Evolutionary conservation across 2,888 invertebrate genomes (phyloP).

Genomic region (Tiliacea aurago): DNA sequence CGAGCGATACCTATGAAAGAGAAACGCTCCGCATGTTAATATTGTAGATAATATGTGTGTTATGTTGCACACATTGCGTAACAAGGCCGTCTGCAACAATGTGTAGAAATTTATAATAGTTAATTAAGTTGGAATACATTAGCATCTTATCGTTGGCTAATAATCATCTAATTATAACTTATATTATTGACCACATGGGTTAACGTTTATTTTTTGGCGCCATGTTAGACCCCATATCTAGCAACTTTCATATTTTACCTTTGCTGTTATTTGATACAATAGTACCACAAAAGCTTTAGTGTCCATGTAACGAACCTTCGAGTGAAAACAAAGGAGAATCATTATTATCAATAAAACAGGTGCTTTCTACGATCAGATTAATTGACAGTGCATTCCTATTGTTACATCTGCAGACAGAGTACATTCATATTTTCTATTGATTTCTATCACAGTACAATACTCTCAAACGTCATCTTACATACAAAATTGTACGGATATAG

Average conservation of each 20-base stretch:
- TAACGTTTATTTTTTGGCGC: slow-evolving; percentile 35
- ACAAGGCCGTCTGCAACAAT: slow-evolving; percentile 72
- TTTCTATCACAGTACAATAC: slow-evolving; percentile 16
- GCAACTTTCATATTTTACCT: slow-evolving; percentile 42
- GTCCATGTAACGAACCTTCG: slow-evolving; percentile 12
- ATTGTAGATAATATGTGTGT: slow-evolving; percentile 68
- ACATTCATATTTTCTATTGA: slow-evolving; percentile 34
- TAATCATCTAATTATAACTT: slow-evolving; percentile 66
- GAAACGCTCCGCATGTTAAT: slow-evolving; percentile 67
- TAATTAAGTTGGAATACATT: slow-evolving; percentile 69
- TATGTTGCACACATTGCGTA: slow-evolving; percentile 68
- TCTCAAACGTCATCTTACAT: slow-evolving; percentile 7
- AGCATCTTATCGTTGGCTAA: slow-evolving; percentile 69
- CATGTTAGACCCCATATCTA: not conserved
- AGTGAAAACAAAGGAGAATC: slow-evolving; percentile 34
- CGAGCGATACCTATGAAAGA: slow-evolving; percentile 59
- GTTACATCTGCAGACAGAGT: slow-evolving; percentile 13
- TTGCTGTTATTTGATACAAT: slow-evolving; percentile 1
- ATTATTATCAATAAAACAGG: slow-evolving; percentile 34
- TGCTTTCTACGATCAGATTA: slow-evolving; percentile 29
- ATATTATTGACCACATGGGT: slow-evolving; percentile 61
- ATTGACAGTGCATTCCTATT: slow-evolving; percentile 42
- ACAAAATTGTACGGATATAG: not conserved
- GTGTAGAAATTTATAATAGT: slow-evolving; percentile 70
- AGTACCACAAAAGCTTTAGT: slow-evolving; percentile 2